Evolutionary conservation across 2,888 invertebrate genomes (phyloP).

Genomic region (Baccha elongata): DNA sequence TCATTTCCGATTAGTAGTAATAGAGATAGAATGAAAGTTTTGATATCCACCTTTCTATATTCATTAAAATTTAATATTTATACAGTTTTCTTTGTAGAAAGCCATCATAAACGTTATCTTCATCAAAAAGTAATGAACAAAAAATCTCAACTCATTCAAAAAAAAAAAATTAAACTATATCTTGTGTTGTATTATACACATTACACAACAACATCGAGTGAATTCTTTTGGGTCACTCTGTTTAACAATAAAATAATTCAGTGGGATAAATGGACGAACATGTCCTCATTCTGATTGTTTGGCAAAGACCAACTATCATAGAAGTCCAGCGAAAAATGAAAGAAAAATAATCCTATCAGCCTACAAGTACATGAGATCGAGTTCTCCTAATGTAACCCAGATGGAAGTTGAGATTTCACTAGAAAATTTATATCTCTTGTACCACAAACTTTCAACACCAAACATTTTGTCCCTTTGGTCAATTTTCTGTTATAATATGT

Average conservation of each 20-base stretch:
- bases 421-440: constrained; percentile 66
- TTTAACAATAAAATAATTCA: constrained; percentile 56
- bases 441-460: constrained; percentile 71
- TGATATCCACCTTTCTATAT: no score
- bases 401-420: constrained; percentile 68
- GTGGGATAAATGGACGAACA: constrained; percentile 44
- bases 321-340: neutral
- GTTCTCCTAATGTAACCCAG: constrained; percentile 68
- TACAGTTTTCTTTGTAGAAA: no score
- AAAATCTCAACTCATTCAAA: no score
- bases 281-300: constrained; percentile 68
- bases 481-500: constrained; percentile 57
- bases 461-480: constrained; percentile 72
- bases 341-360: constrained; percentile 14
- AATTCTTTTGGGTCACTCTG: no score
- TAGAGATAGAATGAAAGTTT: no score
- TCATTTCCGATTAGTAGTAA: no score
- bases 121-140: no score
- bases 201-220: no score
- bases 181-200: no score
- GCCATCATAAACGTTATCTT: no score
- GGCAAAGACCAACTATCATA: constrained; percentile 44
- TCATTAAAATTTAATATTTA: no score
- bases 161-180: no score
- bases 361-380: constrained; percentile 39